Percentiles rank a stretch among this genome's conserved stretches.
phyloP scores from a whole-genome alignment of 2,797 vertebrate species.

The Simalia tracyae region DNA sequence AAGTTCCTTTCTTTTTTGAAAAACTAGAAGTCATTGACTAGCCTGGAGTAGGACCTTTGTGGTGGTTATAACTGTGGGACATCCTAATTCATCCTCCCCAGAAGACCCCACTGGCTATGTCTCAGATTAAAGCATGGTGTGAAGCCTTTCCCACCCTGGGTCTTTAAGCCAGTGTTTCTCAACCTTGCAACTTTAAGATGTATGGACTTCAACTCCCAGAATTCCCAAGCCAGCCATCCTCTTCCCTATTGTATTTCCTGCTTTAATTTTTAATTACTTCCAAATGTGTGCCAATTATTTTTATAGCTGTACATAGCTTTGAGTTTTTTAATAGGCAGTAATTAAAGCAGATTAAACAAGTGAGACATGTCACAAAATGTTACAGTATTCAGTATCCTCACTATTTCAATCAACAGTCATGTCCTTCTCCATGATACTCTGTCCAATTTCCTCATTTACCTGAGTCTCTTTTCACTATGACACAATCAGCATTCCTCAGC shows the following conservation, averaged over 20 bases:
- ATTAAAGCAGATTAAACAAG: not conserved
- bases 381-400: not conserved
- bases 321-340: not conserved
- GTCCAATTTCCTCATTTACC: not conserved
- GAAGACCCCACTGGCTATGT: not conserved
- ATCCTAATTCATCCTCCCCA: not conserved
- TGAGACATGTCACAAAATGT: not conserved
- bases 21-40: not conserved
- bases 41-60: not conserved
- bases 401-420: not conserved
- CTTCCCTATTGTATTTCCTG: not conserved
- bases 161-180: not conserved
- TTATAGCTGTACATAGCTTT: not conserved
- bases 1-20: not conserved
- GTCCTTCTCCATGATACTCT: not conserved
- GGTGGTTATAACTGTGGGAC: not conserved
- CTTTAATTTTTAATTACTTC: not conserved
- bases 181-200: too few species aligned
- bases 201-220: too few species aligned
- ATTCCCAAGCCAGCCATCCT: not conserved
- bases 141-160: not conserved
- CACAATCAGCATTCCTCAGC: not conserved
- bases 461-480: not conserved
- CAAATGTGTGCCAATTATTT: not conserved
- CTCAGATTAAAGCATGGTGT: not conserved